Base-by-base conservation (phyloP, 2,113 vertebrate genomes). In the Trachemys scripta region DNA sequence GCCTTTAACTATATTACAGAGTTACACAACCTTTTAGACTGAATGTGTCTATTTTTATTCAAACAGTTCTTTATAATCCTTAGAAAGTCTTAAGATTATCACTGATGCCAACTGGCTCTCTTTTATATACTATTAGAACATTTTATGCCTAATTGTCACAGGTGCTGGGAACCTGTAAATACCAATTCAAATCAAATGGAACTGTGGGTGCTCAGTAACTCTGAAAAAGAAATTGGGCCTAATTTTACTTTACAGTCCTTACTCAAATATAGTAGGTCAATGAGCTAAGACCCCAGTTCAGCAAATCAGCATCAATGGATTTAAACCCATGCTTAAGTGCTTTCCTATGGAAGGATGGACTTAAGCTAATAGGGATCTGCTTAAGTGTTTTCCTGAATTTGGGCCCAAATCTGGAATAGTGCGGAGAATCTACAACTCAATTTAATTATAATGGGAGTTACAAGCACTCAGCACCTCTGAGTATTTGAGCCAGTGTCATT, bases 401-500 rank as follows among this genome's bases (percentile, higher is more conserved):
- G 25, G 25, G 24, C 47, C 27, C 13, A n/a, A 89, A 80, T 56
- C 85, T n/a, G 49, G 69, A 25, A 76, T 78, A 95, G 92, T 29
- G 56, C 1, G 87, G 24, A 25, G 59, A 11, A 90, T 85, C 25
- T 87, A 10, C 72, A 91, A 80, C 87, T 87, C 79, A 51, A 25
- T 59, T 47, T 89, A 54, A 27, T 31, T 65, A 20, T 12, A 81
- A 2, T 24, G 6, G 94, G 4, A 35, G 82, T 8, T 92, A 87
- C 93, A 95, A 96, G 38, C 35, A 87, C 87, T 87, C 91, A 96
- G 87, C 50, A 93, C 10, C 59, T 85, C 72, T 38, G 13, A 90
- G 76, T n/a, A 79, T 90, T 94, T 93, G 62, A 96, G 79, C 93
- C 94, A 12, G 85, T 96, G n/a, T 22, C 7, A 95, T 96, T 97